Evolutionary conservation across 2,113 vertebrate genomes (phyloP).

Genomic region (Ophthalmolycus amberensis): DNA sequence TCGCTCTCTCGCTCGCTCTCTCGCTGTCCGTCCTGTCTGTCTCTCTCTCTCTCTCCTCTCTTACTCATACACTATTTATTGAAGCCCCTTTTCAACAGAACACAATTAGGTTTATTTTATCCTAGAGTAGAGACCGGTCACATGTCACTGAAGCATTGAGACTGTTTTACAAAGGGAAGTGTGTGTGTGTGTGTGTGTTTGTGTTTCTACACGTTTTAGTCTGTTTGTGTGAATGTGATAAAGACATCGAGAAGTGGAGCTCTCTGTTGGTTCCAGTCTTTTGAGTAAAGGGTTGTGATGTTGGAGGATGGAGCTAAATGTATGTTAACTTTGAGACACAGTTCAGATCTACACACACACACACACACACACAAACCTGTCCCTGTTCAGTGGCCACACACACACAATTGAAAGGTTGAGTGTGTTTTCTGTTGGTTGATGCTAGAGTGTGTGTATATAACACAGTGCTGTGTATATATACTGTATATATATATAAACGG

Average conservation of each 20-base stretch:
- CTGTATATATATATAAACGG: slow-evolving; percentile 13
- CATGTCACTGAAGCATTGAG: slow-evolving; percentile 21
- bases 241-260: slow-evolving; percentile 14
- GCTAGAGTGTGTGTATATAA: slow-evolving; percentile 42
- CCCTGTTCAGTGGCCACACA: slow-evolving; percentile 14
- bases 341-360: slow-evolving; percentile 20
- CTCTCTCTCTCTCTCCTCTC: slow-evolving; percentile 15
- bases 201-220: too few relatives aligned
- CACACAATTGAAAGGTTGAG: background rate
- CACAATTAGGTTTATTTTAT: slow-evolving; percentile 51
- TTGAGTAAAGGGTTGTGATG: slow-evolving; percentile 7
- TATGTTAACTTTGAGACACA: slow-evolving; percentile 6
- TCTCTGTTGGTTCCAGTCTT: slow-evolving; percentile 15
- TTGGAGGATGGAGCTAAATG: slow-evolving; percentile 15
- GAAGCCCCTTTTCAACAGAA: slow-evolving; percentile 54
- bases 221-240: slow-evolving; percentile 30
- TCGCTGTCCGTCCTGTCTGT: slow-evolving; percentile 11
- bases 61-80: slow-evolving; percentile 74
- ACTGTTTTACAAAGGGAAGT: slow-evolving; percentile 62
- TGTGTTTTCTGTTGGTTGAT: slow-evolving; percentile 34
- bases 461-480: slow-evolving; percentile 49
- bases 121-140: slow-evolving; percentile 42
- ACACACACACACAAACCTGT: background rate
- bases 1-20: background rate
- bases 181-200: too few relatives aligned